Base-by-base conservation (phyloP, 1,140 invertebrate species). In the Teleogryllus occipitalis region DNA sequence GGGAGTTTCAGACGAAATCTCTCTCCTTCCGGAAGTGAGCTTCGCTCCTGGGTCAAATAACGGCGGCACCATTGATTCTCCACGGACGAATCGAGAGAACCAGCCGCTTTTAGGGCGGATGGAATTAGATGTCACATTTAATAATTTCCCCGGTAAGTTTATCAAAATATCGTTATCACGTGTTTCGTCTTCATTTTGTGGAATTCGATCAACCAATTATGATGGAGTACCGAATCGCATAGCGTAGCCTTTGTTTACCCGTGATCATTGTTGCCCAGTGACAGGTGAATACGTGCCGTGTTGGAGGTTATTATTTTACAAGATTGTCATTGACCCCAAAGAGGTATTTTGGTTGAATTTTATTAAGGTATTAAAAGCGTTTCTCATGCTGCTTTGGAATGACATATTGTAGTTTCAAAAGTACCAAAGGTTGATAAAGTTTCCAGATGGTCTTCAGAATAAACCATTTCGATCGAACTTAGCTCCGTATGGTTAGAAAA, bases 31-130 rank as follows among this genome's bases (percentile, higher is more conserved):
- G 80, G 91, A 92, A 84, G 89, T 91, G 80, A 88, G 85, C 83
- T 90, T 84, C 80, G 83, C 82, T 8, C 82, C 83, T 80, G 82
- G 81, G 47, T 80, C 81, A 47, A 84, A 81, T 80, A 83, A 83
- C 79, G 82, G 82, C 65, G 79, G 79, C 86, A 88, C 89, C 87
- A 90, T 93, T 90, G 92, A 93, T 90, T 93, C 92, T 54, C 89
- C 92, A 84, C 91, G 92, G 65, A 90, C 91, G 80, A 93, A 93
- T 86, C 90, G 94, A 84, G 95, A 97, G 89, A 95, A 94, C 86
- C 95, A 96, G 89, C 95, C 95, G 85, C 90, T 97, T 82, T 89
- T 96, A 47, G 91, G 92, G 88, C 90, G 92, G 82, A 91, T 93
- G 87, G 93, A 94, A 83, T 87, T 91, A 81, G 93, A 95, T 85